These are phyloP conservation scores for Papilio gigon DNA, from an alignment of 2,888 invertebrate species.

Conservation along the genomic window DNA sequence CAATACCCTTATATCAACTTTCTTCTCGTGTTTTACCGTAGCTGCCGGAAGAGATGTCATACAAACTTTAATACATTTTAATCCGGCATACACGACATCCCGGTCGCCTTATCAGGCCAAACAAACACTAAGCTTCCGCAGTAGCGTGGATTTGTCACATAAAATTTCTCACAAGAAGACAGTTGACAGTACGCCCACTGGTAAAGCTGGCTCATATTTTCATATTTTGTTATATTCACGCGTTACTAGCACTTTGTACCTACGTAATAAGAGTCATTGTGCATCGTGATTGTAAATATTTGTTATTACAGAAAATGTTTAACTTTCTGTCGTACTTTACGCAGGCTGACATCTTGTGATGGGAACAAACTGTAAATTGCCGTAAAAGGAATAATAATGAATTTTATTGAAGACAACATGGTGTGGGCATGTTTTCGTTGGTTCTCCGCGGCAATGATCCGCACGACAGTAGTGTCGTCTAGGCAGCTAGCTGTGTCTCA, in stretches of 20 bases:
- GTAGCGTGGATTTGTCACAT: constrained; percentile 10
- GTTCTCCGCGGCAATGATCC: not conserved
- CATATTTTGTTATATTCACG: not conserved
- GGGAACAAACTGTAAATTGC: constrained; percentile 9
- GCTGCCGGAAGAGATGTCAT: constrained; percentile 14
- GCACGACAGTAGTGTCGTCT: too few relatives aligned
- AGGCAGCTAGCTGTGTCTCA: not conserved
- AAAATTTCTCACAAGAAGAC: constrained; percentile 25
- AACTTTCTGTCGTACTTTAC: constrained; percentile 18
- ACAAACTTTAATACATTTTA: constrained; percentile 3
- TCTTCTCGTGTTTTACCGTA: not conserved
- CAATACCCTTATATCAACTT: not conserved
- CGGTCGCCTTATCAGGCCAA: constrained; percentile 25
- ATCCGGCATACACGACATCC: constrained; percentile 1
- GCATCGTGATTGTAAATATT: not conserved
- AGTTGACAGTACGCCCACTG: constrained; percentile 11
- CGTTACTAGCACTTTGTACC: not conserved
- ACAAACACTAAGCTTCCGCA: constrained; percentile 28
- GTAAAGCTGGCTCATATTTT: constrained; percentile 8
- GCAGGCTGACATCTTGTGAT: constrained; percentile 6
- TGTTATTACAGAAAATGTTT: constrained; percentile 17
- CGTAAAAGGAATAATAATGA: not conserved
- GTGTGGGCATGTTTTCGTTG: not conserved
- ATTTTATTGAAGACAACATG: not conserved
- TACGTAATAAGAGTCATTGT: not conserved